These are phyloP conservation scores for Cataglyphis hispanica DNA, from an alignment of 1,140 invertebrate genomes.

Conservation along the genomic window DNA sequence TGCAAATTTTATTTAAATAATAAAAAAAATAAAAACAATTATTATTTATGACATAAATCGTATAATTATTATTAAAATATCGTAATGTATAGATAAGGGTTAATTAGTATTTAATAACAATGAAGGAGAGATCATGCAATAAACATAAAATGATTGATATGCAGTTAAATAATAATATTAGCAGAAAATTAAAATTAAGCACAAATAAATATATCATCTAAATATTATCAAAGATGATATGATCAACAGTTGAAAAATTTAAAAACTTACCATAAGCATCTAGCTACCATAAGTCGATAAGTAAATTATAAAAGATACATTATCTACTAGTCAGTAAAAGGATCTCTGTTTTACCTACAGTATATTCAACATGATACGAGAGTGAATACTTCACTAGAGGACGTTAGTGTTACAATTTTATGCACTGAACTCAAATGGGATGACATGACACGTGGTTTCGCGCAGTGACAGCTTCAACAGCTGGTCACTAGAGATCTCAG, in stretches of 20 bases:
- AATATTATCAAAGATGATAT: not conserved
- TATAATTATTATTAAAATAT: no score
- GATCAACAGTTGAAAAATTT: not conserved
- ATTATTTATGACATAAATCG: not conserved
- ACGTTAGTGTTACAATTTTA: not conserved
- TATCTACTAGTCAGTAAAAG: not conserved
- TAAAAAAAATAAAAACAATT: no score
- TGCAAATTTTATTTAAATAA: no score
- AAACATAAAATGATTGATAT: no score
- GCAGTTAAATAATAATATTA: not conserved
- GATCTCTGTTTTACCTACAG: constrained; percentile 2
- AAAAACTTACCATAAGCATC: not conserved
- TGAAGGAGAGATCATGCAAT: no score
- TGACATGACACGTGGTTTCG: no score
- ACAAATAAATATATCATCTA: not conserved
- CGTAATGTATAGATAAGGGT: no score
- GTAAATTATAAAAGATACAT: not conserved
- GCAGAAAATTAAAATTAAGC: no score
- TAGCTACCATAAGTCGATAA: not conserved
- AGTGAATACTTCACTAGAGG: not conserved
- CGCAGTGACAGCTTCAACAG: no score
- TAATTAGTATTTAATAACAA: no score
- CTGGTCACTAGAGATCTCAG: no score
- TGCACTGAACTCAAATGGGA: no score
- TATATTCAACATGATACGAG: not conserved